Percentiles rank a stretch among this genome's conserved stretches.
phyloP scores from a whole-genome alignment of 2,888 invertebrate genomes.

The Stenichneumon culpator region DNA sequence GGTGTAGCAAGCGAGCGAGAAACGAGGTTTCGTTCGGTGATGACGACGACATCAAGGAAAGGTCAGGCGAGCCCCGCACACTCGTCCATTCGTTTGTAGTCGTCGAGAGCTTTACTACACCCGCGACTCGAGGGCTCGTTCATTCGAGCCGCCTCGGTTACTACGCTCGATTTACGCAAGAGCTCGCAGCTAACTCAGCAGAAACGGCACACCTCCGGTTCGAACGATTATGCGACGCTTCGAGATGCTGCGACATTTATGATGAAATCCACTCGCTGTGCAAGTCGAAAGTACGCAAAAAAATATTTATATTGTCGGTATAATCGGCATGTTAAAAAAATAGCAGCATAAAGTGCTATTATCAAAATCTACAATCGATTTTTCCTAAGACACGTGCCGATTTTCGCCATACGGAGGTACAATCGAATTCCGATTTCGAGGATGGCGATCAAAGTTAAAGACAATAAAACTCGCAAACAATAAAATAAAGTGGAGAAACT shows the following conservation, averaged over 20 bases:
- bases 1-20: conserved; percentile 32
- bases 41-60: conserved; percentile 54
- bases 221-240: conserved; percentile 11
- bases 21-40: conserved; percentile 49
- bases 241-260: background rate
- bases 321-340: background rate
- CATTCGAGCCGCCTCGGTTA: conserved; percentile 38
- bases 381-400: no score
- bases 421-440: no score
- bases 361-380: no score
- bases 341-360: background rate
- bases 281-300: no score
- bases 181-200: background rate
- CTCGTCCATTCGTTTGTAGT: conserved; percentile 13
- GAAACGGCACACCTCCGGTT: conserved; percentile 3
- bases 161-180: conserved; percentile 50
- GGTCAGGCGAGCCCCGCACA: conserved; percentile 50
- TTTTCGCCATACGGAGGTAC: no score
- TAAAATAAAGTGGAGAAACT: no score
- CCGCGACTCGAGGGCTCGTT: conserved; percentile 23
- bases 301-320: no score
- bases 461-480: no score
- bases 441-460: no score
- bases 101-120: conserved; percentile 34
- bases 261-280: no score